These are phyloP conservation scores for Sinhomidia bicolor DNA, from an alignment of 2,888 invertebrate species.

Conservation along the genomic window DNA sequence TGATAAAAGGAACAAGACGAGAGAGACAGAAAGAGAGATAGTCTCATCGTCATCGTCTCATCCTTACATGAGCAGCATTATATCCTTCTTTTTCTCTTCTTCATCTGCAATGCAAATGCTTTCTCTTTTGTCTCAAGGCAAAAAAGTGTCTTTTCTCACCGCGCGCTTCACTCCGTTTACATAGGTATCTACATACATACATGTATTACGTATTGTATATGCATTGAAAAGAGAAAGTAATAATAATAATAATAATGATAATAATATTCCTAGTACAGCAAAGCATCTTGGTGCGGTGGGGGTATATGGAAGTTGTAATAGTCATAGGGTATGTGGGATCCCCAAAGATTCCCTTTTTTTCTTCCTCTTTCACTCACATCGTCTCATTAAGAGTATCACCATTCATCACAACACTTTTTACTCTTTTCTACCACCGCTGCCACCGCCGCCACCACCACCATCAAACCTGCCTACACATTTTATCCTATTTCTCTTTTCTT, in stretches of 20 bases:
- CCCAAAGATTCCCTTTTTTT: conserved; percentile 75
- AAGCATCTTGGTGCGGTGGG: too few relatives aligned
- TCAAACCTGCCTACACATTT: conserved; percentile 11
- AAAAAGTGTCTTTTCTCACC: conserved; percentile 73
- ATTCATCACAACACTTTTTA: conserved; percentile 76
- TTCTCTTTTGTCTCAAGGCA: conserved; percentile 79
- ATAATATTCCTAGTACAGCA: too few relatives aligned
- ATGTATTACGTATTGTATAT: too few relatives aligned
- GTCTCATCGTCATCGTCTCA: conserved; percentile 34
- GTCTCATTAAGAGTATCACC: conserved; percentile 79
- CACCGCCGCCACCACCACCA: too few relatives aligned
- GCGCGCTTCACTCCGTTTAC: too few relatives aligned
- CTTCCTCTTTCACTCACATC: conserved; percentile 74
- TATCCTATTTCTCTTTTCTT: neutral
- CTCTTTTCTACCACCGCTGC: conserved; percentile 16
- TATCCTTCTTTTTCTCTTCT: conserved; percentile 69
- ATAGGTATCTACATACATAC: too few relatives aligned
- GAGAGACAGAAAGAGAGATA: conserved; percentile 35
- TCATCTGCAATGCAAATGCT: conserved; percentile 80
- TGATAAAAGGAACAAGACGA: neutral
- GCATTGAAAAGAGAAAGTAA: too few relatives aligned
- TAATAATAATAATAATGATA: too few relatives aligned
- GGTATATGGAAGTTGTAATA: too few relatives aligned
- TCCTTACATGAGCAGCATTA: conserved; percentile 54
- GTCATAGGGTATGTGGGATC: conserved; percentile 59